Evolutionary conservation across 2,797 vertebrate species (phyloP).

Genomic region (Poliocrania exsul): DNA sequence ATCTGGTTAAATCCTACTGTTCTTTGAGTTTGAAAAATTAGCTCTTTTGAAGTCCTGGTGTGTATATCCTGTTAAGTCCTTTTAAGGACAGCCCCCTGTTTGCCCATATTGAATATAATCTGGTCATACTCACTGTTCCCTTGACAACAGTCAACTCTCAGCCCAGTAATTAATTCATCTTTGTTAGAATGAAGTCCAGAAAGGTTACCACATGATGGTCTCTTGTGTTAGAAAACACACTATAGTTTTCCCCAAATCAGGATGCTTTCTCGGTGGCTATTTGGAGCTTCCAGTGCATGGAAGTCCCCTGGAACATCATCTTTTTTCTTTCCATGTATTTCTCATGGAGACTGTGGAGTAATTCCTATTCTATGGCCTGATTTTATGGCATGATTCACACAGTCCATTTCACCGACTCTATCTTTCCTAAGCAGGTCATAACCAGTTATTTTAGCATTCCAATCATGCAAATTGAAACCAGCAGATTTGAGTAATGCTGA

Average conservation of each 20-base stretch:
- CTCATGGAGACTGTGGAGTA: not conserved
- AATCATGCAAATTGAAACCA: conserved; percentile 37
- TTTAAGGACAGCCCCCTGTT: not conserved
- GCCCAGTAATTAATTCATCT: conserved; percentile 2
- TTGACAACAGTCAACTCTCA: not conserved
- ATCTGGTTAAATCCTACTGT: not conserved
- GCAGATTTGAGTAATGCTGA: conserved; percentile 52
- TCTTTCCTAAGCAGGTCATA: conserved; percentile 61
- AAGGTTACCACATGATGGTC: not conserved
- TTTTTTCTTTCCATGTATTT: conserved; percentile 18
- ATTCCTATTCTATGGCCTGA: not conserved
- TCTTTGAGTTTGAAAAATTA: not conserved
- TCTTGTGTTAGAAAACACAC: not conserved
- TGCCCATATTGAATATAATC: not conserved
- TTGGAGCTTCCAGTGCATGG: fast-evolving
- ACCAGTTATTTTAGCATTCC: conserved; percentile 58
- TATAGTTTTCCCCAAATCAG: not conserved
- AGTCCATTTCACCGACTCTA: not conserved
- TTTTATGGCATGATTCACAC: conserved; percentile 11
- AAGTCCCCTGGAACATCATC: not conserved
- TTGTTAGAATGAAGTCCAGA: conserved; percentile 1
- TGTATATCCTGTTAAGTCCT: not conserved
- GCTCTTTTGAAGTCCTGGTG: not conserved
- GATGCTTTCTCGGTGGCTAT: not conserved
- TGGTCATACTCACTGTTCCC: not conserved